Evolutionary conservation across 53 echinoderm and acorn worm species (phyloP), one percentile per base, ranked within the genome.

Genomic region (Actinopyga echinites): DNA sequence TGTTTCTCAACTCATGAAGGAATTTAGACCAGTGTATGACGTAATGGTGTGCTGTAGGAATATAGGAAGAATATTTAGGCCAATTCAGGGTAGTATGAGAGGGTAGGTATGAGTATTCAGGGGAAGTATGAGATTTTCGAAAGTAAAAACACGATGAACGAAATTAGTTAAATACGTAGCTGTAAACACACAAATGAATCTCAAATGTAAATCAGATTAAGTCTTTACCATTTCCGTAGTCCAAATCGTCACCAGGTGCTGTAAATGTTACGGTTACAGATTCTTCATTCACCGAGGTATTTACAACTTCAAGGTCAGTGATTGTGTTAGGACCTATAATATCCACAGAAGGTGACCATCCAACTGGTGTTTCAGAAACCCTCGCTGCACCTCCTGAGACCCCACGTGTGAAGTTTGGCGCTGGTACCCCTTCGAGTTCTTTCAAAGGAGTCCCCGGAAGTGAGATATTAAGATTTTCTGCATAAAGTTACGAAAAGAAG

Each of bases 321-420:
- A 69, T 69, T 40, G 38, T 69, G 44, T 69, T 69, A 7, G 69
- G 69, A 17, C 20, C 40, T 3, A 69, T 12, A 25, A 9, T 37
- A 26, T 69, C 69, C 13, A 1, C 20, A 5, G 20, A 4, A 40
- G 69, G 40, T 25, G 40, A 22, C 69, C 69, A 69, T 69, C 42
- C 69, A 20, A 12, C 24, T 8, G 43, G 69, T 23, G 37, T 36
- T 19, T 69, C 36, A 21, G 69, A 69, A 26, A 69, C 37, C n/a
- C 69, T 69, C 10, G 42, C 44, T 10, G 69, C 69, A 32, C 69
- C 69, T 42, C 69, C 69, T 44, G 69, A 69, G 42, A 69, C 69
- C n/a, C 69, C 69, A 42, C 69, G 62, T 23, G 69, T 69, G 21
- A 69, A 69, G 25, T 69, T 69, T 22, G 69, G 69, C 1, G 69